phyloP scores from a whole-genome alignment of 1,140 invertebrate genomes.

The Leptoteleia sp. region DNA sequence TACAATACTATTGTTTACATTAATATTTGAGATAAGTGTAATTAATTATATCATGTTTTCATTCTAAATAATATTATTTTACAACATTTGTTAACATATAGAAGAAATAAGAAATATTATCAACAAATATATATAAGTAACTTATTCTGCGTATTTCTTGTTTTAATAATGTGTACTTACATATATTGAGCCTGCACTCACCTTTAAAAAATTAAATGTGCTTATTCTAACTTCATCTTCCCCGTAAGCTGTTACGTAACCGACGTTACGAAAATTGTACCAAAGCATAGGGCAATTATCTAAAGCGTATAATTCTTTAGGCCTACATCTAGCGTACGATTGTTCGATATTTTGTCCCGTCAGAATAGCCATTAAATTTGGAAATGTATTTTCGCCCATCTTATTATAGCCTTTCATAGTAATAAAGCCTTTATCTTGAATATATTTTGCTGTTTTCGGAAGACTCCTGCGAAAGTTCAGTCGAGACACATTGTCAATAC shows the following conservation, averaged over 20 bases:
- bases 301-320: constrained; percentile 78
- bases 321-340: constrained; percentile 80
- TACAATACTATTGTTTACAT: too few relatives aligned
- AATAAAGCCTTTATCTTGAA: constrained; percentile 83
- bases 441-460: constrained; percentile 86
- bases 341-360: constrained; percentile 83
- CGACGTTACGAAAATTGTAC: constrained; percentile 86
- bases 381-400: constrained; percentile 90
- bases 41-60: too few relatives aligned
- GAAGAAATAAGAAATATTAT: too few relatives aligned
- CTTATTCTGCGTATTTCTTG: too few relatives aligned
- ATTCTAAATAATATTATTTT: too few relatives aligned
- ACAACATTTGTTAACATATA: too few relatives aligned
- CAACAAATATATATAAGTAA: too few relatives aligned
- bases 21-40: too few relatives aligned
- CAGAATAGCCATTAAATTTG: constrained; percentile 89
- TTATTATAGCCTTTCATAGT: constrained; percentile 85
- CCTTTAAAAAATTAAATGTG: constrained; percentile 90
- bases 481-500: constrained; percentile 91
- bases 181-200: too few relatives aligned
- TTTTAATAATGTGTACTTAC: too few relatives aligned
- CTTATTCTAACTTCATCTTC: constrained; percentile 89
- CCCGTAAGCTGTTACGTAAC: constrained; percentile 89
- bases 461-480: constrained; percentile 89
- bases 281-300: constrained; percentile 89